A percentile compares a stretch with the other conserved stretches of the same genome.
Conservation (phyloP, 2,797 vertebrate genomes). For the Lithobates pipiens region DNA sequence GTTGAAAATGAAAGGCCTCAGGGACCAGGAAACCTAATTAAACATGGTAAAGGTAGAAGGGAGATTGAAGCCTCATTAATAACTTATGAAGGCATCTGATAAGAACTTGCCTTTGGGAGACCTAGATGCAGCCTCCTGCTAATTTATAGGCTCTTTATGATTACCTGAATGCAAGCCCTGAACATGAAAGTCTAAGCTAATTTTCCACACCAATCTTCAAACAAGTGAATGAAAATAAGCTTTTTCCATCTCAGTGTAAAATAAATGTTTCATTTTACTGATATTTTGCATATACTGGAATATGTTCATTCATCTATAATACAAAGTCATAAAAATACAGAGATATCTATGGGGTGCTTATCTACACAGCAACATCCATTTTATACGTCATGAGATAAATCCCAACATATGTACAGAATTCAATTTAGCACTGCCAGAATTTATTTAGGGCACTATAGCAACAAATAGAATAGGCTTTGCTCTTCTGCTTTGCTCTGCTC, state of each 20-base stretch:
- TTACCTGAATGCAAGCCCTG: slow-evolving; percentile 53
- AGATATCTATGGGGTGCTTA: background rate
- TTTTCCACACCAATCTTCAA: slow-evolving; percentile 57
- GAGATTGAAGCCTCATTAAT: slow-evolving; percentile 63
- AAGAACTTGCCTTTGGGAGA: slow-evolving; percentile 61
- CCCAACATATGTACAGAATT: background rate
- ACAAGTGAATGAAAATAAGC: slow-evolving; percentile 48
- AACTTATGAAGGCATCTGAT: slow-evolving; percentile 62
- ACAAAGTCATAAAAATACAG: background rate
- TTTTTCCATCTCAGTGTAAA: slow-evolving; percentile 11
- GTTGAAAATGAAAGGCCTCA: slow-evolving; percentile 57
- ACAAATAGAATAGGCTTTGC: too few species aligned
- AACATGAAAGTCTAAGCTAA: slow-evolving; percentile 56
- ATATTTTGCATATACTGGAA: background rate
- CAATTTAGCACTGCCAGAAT: background rate
- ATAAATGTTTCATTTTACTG: background rate
- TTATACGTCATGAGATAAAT: background rate
- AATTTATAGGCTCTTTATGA: slow-evolving; percentile 61
- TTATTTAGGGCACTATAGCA: too few species aligned
- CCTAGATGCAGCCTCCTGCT: slow-evolving; percentile 57
- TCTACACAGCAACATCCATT: background rate
- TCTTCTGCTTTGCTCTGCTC: too few species aligned
- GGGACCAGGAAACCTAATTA: slow-evolving; percentile 62
- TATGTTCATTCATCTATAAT: background rate
- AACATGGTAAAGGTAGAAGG: slow-evolving; percentile 62